A percentile compares a stretch with the other conserved stretches of the same genome.
phyloP scores from a whole-genome alignment of 2,113 vertebrate species.

The Dicerorhinus sumatrensis region DNA sequence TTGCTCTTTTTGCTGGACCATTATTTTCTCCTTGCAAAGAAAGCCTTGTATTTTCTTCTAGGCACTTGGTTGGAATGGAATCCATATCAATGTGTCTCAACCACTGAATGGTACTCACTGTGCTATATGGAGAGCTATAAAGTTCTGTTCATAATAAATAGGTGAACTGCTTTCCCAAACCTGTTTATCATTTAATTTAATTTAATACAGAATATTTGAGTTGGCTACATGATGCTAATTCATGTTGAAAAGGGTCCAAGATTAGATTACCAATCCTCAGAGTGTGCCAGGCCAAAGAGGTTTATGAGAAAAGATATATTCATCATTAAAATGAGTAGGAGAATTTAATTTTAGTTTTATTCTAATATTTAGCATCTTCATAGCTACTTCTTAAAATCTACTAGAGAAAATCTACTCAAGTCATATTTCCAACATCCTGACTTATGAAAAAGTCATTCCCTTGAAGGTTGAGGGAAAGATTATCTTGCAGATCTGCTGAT shows the following conservation, averaged over 20 bases:
- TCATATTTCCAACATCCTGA: conserved; percentile 68
- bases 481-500: conserved; percentile 47
- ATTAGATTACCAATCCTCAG: conserved; percentile 42
- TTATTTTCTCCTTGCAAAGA: conserved; percentile 55
- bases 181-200: conserved; percentile 72
- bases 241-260: conserved; percentile 50
- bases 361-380: conserved; percentile 66
- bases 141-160: conserved; percentile 65
- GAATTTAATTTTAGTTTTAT: conserved; percentile 66
- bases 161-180: conserved; percentile 54
- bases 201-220: conserved; percentile 68
- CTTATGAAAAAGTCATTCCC: conserved; percentile 62
- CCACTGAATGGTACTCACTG: conserved; percentile 48
- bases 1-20: background rate
- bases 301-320: conserved; percentile 59
- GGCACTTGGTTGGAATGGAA: conserved; percentile 31
- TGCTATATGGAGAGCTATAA: conserved; percentile 67
- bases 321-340: conserved; percentile 7
- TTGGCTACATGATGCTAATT: conserved; percentile 62
- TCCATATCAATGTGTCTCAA: conserved; percentile 48
- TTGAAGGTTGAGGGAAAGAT: conserved; percentile 61
- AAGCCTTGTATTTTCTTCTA: conserved; percentile 45
- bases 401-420: conserved; percentile 46
- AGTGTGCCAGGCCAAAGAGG: background rate
- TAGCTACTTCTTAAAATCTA: conserved; percentile 64